phyloP scores from a whole-genome alignment of 2,888 invertebrate species.

The Mesopsocus fuscifrons region DNA sequence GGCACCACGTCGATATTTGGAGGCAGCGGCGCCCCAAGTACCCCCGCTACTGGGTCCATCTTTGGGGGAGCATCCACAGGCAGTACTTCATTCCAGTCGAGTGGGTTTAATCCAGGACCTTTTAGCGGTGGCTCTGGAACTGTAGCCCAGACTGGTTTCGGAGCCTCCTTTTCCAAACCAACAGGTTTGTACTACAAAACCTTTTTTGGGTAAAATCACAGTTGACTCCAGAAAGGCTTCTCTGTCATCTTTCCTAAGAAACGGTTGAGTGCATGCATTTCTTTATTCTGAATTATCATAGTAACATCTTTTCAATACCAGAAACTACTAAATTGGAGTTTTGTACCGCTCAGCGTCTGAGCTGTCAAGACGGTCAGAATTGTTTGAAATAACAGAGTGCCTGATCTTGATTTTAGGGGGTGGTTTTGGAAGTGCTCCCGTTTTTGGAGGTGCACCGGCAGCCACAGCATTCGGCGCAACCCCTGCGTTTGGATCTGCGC shows the following conservation, averaged over 20 bases:
- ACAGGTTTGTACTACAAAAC: constrained; percentile 15
- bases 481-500: constrained; percentile 16
- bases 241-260: no score
- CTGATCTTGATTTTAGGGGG: no score
- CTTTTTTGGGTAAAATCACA: no score
- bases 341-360: not conserved
- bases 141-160: constrained; percentile 27
- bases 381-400: no score
- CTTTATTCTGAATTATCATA: no score
- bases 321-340: not conserved
- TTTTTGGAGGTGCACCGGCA: constrained; percentile 27
- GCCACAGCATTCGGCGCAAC: constrained; percentile 21
- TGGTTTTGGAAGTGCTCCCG: constrained; percentile 18
- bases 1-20: constrained; percentile 12
- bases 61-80: constrained; percentile 14
- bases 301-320: no score
- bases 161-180: constrained; percentile 21
- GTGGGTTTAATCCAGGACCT: constrained; percentile 13
- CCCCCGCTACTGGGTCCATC: constrained; percentile 15
- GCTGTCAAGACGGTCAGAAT: no score
- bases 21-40: constrained; percentile 11
- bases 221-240: no score
- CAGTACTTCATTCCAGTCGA: not conserved
- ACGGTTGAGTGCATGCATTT: no score
- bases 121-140: constrained; percentile 23